Base-by-base conservation (phyloP, 2,888 invertebrate genomes). In the Dinocampus coccinellae region DNA sequence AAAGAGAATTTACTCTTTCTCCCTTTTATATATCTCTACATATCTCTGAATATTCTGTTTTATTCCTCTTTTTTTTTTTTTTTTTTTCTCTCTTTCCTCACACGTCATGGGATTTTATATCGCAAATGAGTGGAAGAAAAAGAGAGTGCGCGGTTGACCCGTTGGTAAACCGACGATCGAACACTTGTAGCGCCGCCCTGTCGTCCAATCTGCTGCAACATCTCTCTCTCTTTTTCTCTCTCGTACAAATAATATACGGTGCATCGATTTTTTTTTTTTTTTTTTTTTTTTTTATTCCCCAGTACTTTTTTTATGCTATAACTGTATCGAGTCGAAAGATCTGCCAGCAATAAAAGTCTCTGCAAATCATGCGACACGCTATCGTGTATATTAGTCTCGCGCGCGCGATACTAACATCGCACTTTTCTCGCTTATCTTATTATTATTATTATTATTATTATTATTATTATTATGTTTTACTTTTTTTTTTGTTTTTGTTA, bases 301-400 rank as follows among this genome's bases (percentile, higher is more conserved):
- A 64, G 36, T 69, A 58, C 67, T 39, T n/a, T 42, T 42, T 36
- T 7, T 69, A 52, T 36, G 39, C 68, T 73, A 20, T 47, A 20
- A 7, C n/a, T n/a, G n/a, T 77, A 78, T 79, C 79, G 70, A 62
- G 69, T 72, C 72, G 60, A 58, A 73, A 76, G 76, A 80, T 80
- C 80, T 76, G 74, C 73, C 72, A 77, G 80, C 80, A 83, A 83
- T 83, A 83, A 84, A 84, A 84, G 84, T 82, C 83, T 81, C 76
- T 75, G 83, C 83, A 82, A 84, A 83, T 84, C 83, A 84, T 83
- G 83, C 82, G 83, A 83, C 84, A 84, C 83, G 83, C 83, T 80
- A 84, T 79, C 79, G 77, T 75, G 73, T 47, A 47, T 47, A 47
- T 72, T 72, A 70, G 71, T 63, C 57, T 52, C 74, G 65, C 57